Percentiles rank a stretch among this genome's conserved stretches.
phyloP scores from a whole-genome alignment of 2,888 invertebrate genomes.

The Hecatera dysodea region DNA sequence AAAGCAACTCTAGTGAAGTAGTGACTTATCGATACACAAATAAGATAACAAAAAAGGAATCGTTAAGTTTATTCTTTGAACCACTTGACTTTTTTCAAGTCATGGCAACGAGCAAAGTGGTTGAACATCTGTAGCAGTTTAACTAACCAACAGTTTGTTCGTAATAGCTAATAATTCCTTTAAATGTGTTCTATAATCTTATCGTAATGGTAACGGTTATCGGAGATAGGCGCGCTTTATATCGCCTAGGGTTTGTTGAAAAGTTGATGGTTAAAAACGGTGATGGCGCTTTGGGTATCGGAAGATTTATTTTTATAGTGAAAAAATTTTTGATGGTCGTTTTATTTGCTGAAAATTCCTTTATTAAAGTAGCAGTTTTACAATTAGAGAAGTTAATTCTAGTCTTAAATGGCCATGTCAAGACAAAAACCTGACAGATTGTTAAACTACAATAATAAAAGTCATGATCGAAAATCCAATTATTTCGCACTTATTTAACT shows the following conservation, averaged over 20 bases:
- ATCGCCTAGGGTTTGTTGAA: slow-evolving; percentile 32
- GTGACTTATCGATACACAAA: background rate
- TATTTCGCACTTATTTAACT: too few species aligned
- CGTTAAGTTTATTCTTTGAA: slow-evolving; percentile 11
- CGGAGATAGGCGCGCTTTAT: slow-evolving; percentile 38
- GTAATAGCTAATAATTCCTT: slow-evolving; percentile 62
- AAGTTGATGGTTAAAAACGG: slow-evolving; percentile 27
- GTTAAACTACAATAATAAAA: too few species aligned
- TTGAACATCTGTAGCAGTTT: slow-evolving; percentile 46
- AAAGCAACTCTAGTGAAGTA: background rate
- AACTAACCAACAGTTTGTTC: slow-evolving; percentile 57
- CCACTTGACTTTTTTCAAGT: slow-evolving; percentile 25
- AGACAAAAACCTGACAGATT: too few species aligned
- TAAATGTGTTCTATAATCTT: slow-evolving; percentile 52
- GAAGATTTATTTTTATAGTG: background rate
- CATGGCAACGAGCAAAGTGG: slow-evolving; percentile 21
- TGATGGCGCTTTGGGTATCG: background rate
- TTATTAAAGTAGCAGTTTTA: too few species aligned
- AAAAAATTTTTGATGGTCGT: background rate
- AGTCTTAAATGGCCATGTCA: too few species aligned
- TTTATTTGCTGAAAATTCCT: too few species aligned
- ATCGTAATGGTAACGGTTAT: slow-evolving; percentile 59
- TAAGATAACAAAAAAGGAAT: slow-evolving; percentile 3
- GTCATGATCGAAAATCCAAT: too few species aligned
- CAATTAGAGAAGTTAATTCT: too few species aligned